phyloP scores from a whole-genome alignment of 2,888 invertebrate species.

The Chymomyza caudatula region DNA sequence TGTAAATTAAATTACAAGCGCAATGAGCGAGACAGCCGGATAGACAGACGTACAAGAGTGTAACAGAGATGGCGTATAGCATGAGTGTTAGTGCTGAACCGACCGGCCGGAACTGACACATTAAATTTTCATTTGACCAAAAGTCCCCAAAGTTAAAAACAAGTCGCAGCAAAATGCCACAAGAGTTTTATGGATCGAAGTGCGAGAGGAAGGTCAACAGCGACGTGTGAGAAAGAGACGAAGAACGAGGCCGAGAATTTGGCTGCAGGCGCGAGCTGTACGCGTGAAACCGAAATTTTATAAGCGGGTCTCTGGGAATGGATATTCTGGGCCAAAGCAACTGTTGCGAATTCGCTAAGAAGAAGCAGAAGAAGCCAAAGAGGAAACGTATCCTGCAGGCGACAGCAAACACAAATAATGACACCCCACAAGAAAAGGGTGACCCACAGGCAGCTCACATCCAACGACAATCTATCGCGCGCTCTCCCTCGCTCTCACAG shows the following conservation, averaged over 20 bases:
- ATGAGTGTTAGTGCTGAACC: not conserved
- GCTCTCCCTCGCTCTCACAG: not conserved
- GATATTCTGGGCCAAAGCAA: not conserved
- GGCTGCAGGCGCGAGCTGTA: not conserved
- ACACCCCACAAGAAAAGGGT: constrained; percentile 5
- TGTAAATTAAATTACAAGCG: constrained; percentile 67
- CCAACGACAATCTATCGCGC: not conserved
- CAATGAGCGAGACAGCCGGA: constrained; percentile 19
- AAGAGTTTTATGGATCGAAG: not conserved
- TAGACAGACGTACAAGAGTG: constrained; percentile 21
- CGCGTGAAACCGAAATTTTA: constrained; percentile 22
- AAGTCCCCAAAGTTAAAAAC: constrained; percentile 52
- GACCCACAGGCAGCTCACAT: not conserved
- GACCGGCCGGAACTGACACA: constrained; percentile 45
- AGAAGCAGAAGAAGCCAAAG: not conserved
- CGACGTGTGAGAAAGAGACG: not conserved
- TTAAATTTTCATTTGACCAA: constrained; percentile 66
- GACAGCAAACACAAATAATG: constrained; percentile 20
- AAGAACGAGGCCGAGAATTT: constrained; percentile 19
- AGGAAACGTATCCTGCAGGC: not conserved
- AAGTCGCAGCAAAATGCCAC: constrained; percentile 14
- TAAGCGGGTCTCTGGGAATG: not conserved
- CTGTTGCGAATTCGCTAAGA: not conserved
- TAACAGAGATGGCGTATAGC: constrained; percentile 17
- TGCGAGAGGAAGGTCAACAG: not conserved